Percentiles rank a stretch among this genome's conserved stretches.
Conservation (phyloP, 2,888 invertebrate species). For the Phaedon cochleariae region DNA sequence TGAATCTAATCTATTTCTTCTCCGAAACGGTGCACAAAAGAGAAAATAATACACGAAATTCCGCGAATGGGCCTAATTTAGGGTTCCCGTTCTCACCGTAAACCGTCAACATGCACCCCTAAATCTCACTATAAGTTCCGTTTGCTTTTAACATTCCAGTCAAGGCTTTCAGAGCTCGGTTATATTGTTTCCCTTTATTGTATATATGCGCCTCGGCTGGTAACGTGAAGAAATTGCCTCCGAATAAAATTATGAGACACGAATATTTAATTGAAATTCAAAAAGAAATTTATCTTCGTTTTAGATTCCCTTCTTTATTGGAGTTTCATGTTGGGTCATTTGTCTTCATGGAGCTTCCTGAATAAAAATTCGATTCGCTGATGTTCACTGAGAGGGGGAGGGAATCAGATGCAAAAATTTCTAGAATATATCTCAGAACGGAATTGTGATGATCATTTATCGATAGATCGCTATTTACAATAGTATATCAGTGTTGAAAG, state of each 20-base stretch:
- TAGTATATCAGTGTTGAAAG: too few species aligned
- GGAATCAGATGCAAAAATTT: background rate
- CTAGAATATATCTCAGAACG: too few species aligned
- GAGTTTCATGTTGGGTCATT: conserved; percentile 32
- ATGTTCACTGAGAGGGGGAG: background rate
- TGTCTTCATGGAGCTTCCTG: conserved; percentile 24
- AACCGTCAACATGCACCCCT: conserved; percentile 43
- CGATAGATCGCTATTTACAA: too few species aligned
- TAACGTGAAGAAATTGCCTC: conserved; percentile 42
- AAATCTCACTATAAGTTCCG: conserved; percentile 42
- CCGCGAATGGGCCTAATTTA: conserved; percentile 43
- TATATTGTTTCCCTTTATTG: conserved; percentile 46
- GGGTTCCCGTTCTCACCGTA: conserved; percentile 41
- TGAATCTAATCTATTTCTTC: background rate
- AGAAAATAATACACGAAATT: conserved; percentile 37
- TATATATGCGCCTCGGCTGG: conserved; percentile 40
- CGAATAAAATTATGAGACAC: conserved; percentile 39
- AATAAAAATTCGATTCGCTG: conserved; percentile 24
- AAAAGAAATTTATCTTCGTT: conserved; percentile 36
- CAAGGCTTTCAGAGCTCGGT: conserved; percentile 33
- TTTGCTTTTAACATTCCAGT: conserved; percentile 44
- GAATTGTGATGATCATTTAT: background rate
- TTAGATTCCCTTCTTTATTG: conserved; percentile 28
- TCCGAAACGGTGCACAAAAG: background rate
- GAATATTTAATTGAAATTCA: conserved; percentile 41